Conservation (phyloP, 2,797 vertebrate genomes). For the Otolemur crassicaudatus region DNA sequence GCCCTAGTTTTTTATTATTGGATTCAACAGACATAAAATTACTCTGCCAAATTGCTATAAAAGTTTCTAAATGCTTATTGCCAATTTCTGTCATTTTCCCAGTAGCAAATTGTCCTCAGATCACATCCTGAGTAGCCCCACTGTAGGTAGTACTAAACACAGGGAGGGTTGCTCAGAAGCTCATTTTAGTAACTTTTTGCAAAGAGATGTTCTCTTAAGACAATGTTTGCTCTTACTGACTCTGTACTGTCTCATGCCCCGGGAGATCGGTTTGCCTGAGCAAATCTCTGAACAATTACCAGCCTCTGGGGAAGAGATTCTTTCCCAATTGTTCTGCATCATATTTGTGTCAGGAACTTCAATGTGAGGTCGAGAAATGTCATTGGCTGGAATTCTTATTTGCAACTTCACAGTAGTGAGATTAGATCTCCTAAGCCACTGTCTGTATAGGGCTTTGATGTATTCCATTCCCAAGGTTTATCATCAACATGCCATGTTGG, state of each 20-base stretch:
- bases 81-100: not conserved
- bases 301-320: not conserved
- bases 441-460: not conserved
- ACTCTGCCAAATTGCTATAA: conserved; percentile 41
- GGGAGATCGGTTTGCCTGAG: not conserved
- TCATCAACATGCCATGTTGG: not conserved
- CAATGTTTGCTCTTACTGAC: not conserved
- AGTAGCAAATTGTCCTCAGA: not conserved
- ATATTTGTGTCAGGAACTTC: not conserved
- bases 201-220: not conserved
- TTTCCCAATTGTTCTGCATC: not conserved
- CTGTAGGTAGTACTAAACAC: fast-evolving
- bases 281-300: not conserved
- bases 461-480: not conserved
- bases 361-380: not conserved
- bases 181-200: not conserved
- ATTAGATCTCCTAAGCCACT: not conserved
- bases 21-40: conserved; percentile 64
- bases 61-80: conserved; percentile 42
- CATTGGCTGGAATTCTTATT: not conserved
- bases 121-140: not conserved
- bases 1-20: conserved; percentile 44
- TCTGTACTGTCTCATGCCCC: not conserved
- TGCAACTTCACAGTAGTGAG: not conserved
- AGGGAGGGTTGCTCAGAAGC: not conserved